Evolutionary conservation across 2,888 invertebrate genomes (phyloP).

Genomic region (Furcula furcula): DNA sequence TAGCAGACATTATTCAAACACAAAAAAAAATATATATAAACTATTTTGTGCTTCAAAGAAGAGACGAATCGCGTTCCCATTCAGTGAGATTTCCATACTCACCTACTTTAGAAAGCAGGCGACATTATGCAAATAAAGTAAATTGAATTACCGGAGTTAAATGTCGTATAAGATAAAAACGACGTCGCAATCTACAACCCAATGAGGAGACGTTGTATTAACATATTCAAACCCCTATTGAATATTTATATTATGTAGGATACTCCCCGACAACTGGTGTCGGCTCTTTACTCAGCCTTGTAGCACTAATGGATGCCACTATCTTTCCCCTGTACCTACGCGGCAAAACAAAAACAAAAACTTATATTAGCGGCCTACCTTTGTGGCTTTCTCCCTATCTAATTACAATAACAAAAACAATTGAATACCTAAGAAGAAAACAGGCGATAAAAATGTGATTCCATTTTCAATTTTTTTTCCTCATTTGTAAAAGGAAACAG

Average conservation of each 20-base stretch:
- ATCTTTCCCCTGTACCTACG: constrained; percentile 57
- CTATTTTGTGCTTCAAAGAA: constrained; percentile 35
- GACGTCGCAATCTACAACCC: constrained; percentile 79
- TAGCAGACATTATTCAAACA: constrained; percentile 12
- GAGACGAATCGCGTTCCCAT: constrained; percentile 33
- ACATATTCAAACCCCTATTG: constrained; percentile 79
- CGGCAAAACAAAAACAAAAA: constrained; percentile 62
- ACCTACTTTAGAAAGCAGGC: constrained; percentile 72
- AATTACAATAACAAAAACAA: constrained; percentile 35
- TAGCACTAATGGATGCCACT: constrained; percentile 69
- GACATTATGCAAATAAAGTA: constrained; percentile 80
- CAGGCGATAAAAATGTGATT: constrained; percentile 21
- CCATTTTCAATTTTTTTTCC: constrained; percentile 19
- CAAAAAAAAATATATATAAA: constrained; percentile 25
- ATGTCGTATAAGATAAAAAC: constrained; percentile 82
- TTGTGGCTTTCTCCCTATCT: constrained; percentile 33
- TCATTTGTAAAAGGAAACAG: too few relatives aligned
- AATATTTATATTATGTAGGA: constrained; percentile 73
- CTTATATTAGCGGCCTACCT: constrained; percentile 47
- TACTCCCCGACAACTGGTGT: constrained; percentile 35
- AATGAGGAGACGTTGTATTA: constrained; percentile 76
- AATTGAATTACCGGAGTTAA: constrained; percentile 82
- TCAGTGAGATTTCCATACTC: constrained; percentile 68
- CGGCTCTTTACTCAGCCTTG: constrained; percentile 59
- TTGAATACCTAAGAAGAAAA: constrained; percentile 22